phyloP scores from a whole-genome alignment of 2,797 vertebrate species.

The Calcarius lapponicus region DNA sequence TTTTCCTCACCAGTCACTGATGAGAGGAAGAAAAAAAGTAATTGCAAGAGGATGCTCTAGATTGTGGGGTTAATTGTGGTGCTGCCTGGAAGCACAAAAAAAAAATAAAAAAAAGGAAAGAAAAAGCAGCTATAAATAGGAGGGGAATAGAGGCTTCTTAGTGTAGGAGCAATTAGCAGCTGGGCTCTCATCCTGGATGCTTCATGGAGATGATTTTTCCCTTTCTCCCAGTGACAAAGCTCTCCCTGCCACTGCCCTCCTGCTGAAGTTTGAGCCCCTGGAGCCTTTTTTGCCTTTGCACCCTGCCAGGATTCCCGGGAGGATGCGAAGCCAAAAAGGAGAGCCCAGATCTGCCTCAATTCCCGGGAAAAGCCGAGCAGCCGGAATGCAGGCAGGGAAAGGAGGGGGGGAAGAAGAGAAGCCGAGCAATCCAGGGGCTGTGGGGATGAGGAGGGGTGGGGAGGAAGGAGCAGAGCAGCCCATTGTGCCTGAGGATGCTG shows the following conservation, averaged over 20 bases:
- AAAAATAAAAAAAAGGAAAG: background rate
- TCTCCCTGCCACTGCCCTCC: background rate
- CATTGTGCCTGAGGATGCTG: background rate
- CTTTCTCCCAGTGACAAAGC: constrained; percentile 18
- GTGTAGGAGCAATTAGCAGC: constrained; percentile 50
- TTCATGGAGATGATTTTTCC: background rate
- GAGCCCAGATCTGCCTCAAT: background rate
- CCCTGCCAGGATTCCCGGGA: background rate
- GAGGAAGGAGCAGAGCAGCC: background rate
- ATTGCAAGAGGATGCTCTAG: constrained; percentile 51
- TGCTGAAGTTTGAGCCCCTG: constrained; percentile 38
- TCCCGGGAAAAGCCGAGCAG: background rate
- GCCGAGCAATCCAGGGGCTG: accelerated
- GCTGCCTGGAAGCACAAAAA: constrained; percentile 37
- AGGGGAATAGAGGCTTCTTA: constrained; percentile 31
- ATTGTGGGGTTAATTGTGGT: constrained; percentile 46
- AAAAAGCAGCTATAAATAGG: constrained; percentile 51
- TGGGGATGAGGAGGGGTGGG: background rate
- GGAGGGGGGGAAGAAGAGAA: no score
- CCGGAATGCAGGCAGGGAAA: accelerated
- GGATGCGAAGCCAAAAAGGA: background rate
- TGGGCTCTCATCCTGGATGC: constrained; percentile 44
- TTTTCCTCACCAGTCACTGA: background rate
- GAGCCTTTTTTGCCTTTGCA: background rate
- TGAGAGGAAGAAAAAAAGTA: constrained; percentile 42